Evolutionary conservation across 92 coral and sea anemone genomes (phyloP).

Genomic region (Pocillopora grandis): DNA sequence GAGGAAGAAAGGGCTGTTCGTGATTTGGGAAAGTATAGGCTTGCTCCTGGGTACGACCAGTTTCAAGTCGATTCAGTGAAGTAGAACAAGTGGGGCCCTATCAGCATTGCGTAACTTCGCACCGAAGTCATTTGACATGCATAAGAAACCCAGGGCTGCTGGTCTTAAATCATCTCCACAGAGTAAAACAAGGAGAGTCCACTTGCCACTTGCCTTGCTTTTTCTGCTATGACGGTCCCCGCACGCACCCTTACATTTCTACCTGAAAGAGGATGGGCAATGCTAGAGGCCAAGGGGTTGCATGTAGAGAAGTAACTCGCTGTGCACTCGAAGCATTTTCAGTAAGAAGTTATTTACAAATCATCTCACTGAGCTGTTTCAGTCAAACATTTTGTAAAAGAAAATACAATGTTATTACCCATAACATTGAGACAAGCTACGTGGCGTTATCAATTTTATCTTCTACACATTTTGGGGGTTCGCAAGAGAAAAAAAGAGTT

Average conservation of each 20-base stretch:
- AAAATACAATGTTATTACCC: not conserved
- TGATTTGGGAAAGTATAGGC: slow-evolving; percentile 60
- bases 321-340: too few species aligned
- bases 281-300: too few species aligned
- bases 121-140: slow-evolving; percentile 46
- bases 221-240: too few species aligned
- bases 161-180: slow-evolving; percentile 43
- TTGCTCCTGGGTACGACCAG: slow-evolving; percentile 44
- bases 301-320: too few species aligned
- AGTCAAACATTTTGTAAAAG: too few species aligned
- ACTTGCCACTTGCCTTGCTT: slow-evolving; percentile 29
- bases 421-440: not conserved
- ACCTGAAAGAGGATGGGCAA: too few species aligned
- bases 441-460: not conserved
- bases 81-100: slow-evolving; percentile 63
- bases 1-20: slow-evolving; percentile 48
- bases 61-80: slow-evolving; percentile 52
- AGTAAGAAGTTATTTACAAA: too few species aligned
- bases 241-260: too few species aligned
- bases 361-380: not conserved
- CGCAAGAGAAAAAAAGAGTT: not conserved
- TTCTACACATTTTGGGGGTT: not conserved
- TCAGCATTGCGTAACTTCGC: slow-evolving; percentile 37
- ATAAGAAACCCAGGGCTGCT: slow-evolving; percentile 53
- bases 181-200: slow-evolving; percentile 42